A percentile compares a stretch with the other conserved stretches of the same genome.
phyloP scores from a whole-genome alignment of 2,113 vertebrate genomes.

The Herpailurus yagouaroundi region DNA sequence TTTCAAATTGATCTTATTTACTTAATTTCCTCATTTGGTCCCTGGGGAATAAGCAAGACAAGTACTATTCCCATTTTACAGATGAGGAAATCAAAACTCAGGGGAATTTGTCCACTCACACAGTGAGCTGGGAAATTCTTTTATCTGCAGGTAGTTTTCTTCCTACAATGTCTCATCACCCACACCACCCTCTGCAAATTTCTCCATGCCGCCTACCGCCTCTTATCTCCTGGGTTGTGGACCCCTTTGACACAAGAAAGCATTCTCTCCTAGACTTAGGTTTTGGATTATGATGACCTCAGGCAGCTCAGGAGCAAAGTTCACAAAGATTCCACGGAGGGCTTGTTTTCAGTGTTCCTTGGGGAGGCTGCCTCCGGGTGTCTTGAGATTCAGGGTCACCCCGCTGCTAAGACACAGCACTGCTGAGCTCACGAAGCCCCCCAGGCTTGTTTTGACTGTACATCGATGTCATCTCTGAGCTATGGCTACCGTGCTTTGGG shows the following conservation, averaged over 20 bases:
- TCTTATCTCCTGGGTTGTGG: background rate
- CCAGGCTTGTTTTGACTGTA: background rate
- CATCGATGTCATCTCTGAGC: background rate
- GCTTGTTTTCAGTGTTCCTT: background rate
- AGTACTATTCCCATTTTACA: background rate
- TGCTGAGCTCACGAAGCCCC: background rate
- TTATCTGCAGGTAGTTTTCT: background rate
- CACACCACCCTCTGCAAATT: background rate
- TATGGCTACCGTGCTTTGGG: background rate
- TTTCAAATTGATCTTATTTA: slow-evolving; percentile 2
- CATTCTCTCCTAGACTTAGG: slow-evolving; percentile 48
- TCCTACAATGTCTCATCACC: background rate
- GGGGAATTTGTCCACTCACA: background rate
- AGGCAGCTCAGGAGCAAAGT: slow-evolving; percentile 62
- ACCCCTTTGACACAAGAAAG: background rate
- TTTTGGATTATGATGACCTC: background rate
- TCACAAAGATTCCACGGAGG: background rate
- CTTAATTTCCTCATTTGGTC: background rate
- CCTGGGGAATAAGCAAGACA: background rate
- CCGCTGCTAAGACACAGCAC: background rate
- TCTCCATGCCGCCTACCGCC: background rate
- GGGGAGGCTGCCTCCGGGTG: background rate
- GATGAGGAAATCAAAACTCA: background rate
- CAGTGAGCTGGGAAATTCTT: background rate
- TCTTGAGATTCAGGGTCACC: rapidly evolving